A percentile compares a stretch with the other conserved stretches of the same genome.
Conservation (phyloP, 2,113 vertebrate species). For the Tachycineta bicolor region DNA sequence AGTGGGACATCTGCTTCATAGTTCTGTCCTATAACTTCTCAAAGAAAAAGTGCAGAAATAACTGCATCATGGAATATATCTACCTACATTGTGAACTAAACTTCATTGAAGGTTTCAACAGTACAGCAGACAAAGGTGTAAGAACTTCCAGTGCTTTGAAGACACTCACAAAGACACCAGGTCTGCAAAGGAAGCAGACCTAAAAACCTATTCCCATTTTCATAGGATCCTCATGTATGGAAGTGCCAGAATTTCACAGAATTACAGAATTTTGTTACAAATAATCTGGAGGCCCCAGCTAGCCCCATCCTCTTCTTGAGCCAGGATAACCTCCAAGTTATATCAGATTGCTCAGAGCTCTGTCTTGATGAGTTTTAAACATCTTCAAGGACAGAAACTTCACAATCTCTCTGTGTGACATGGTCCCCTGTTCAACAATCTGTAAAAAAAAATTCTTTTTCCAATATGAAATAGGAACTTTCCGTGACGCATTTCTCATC, state of each 20-base stretch:
- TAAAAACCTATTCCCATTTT: not conserved
- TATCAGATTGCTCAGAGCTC: not conserved
- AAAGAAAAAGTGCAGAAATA: not conserved
- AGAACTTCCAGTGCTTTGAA: not conserved
- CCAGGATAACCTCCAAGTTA: not conserved
- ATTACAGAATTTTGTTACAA: not conserved
- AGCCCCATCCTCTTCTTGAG: not conserved
- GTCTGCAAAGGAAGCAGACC: not conserved
- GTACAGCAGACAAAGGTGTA: not conserved
- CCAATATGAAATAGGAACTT: not conserved
- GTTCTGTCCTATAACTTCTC: not conserved
- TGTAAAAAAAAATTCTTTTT: not conserved
- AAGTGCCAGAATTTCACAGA: not conserved
- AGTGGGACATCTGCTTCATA: not conserved
- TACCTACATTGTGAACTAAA: not conserved
- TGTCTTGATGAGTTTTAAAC: not conserved
- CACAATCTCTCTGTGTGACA: not conserved
- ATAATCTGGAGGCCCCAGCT: not conserved
- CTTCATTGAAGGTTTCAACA: not conserved
- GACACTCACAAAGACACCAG: accelerated
- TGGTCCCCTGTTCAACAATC: not conserved
- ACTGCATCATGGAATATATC: not conserved
- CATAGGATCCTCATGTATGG: not conserved
- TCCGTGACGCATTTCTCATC: not conserved
- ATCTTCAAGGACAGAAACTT: not conserved